phyloP scores from a whole-genome alignment of 53 echinoderm and acorn worm genomes.

The Holothuria leucospilota region DNA sequence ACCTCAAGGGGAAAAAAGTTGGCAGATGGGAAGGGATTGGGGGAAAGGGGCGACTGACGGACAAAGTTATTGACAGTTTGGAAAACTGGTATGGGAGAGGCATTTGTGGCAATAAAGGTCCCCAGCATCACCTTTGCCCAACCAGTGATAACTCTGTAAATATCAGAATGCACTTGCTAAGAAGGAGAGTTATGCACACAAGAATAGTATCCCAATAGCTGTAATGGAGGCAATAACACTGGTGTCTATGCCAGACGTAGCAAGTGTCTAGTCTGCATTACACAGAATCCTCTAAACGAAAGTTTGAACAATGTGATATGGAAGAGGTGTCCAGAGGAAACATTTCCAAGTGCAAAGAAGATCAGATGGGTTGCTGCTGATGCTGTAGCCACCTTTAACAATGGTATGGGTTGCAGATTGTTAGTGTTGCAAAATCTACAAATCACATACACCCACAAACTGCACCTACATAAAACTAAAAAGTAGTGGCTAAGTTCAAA shows the following conservation, averaged over 20 bases:
- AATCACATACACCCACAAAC: background rate
- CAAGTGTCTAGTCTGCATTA: slow-evolving; percentile 21
- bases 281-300: slow-evolving; percentile 38
- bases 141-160: slow-evolving; percentile 19
- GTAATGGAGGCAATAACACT: slow-evolving; percentile 16
- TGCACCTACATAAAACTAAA: too few species aligned
- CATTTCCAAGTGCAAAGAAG: background rate
- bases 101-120: slow-evolving; percentile 32
- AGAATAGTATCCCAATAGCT: slow-evolving; percentile 11
- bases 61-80: slow-evolving; percentile 31
- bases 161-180: slow-evolving; percentile 17
- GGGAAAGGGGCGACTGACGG: slow-evolving; percentile 1
- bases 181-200: background rate
- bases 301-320: slow-evolving; percentile 33
- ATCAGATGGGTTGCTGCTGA: slow-evolving; percentile 15
- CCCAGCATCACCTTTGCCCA: slow-evolving; percentile 29
- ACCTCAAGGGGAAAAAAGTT: slow-evolving; percentile 47
- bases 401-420: background rate
- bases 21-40: slow-evolving; percentile 31
- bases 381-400: slow-evolving; percentile 32
- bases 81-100: slow-evolving; percentile 44
- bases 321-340: slow-evolving; percentile 8
- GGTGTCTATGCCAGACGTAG: background rate
- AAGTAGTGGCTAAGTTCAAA: too few species aligned
- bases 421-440: background rate